phyloP scores from a whole-genome alignment of 2,888 invertebrate species.

The Lithophane semibrunnea region DNA sequence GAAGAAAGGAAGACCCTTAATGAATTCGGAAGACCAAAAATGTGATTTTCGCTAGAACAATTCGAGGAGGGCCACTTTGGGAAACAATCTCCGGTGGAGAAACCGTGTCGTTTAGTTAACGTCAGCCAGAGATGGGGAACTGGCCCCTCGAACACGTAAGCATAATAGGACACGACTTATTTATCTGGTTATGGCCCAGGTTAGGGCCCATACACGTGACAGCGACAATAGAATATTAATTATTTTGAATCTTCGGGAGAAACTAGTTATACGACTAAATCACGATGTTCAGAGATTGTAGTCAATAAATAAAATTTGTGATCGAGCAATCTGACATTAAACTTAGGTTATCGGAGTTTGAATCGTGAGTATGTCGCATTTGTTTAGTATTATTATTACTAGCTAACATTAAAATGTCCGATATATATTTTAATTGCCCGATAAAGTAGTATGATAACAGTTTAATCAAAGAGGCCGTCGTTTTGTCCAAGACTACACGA shows the following conservation, averaged over 20 bases:
- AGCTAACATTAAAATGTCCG: conserved; percentile 31
- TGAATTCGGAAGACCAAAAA: conserved; percentile 64
- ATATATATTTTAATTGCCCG: conserved; percentile 34
- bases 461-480: conserved; percentile 31
- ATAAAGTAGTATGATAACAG: conserved; percentile 40
- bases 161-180: conserved; percentile 65
- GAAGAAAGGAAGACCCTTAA: conserved; percentile 44
- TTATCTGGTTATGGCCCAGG: too few species aligned
- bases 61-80: conserved; percentile 62
- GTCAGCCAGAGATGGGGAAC: conserved; percentile 66
- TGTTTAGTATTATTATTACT: conserved; percentile 36
- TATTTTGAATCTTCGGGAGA: conserved; percentile 29
- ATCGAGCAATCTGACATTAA: conserved; percentile 42
- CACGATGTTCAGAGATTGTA: conserved; percentile 20
- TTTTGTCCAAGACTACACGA: conserved; percentile 12
- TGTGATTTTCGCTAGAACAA: conserved; percentile 65
- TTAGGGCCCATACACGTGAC: conserved; percentile 61
- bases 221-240: conserved; percentile 58
- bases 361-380: conserved; percentile 41
- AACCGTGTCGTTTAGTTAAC: conserved; percentile 69
- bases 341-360: conserved; percentile 38
- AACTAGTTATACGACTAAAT: conserved; percentile 14
- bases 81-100: conserved; percentile 72
- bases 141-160: conserved; percentile 67
- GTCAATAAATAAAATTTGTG: conserved; percentile 33